These are phyloP conservation scores for Slavum lentiscoides DNA, from an alignment of 2,888 invertebrate genomes.

Conservation along the genomic window DNA sequence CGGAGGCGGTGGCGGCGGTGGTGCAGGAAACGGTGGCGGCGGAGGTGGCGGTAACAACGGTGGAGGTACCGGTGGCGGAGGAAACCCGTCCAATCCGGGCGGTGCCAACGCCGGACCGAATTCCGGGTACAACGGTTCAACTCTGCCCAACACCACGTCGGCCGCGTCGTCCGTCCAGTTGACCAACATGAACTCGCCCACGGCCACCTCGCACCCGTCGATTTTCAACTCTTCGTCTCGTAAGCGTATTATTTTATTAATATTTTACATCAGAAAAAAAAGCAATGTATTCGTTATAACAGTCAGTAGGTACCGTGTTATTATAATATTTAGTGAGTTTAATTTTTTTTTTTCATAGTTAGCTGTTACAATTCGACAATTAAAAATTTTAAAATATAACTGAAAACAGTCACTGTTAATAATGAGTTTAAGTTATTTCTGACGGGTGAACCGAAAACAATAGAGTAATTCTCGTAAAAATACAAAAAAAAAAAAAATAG, in stretches of 20 bases:
- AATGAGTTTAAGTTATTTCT: no score
- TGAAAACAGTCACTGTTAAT: no score
- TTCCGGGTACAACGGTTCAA: slow-evolving; percentile 39
- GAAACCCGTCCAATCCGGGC: not conserved
- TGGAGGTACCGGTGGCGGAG: not conserved
- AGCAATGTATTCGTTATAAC: no score
- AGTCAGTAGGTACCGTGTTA: no score
- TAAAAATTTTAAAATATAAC: no score
- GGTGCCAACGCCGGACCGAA: not conserved
- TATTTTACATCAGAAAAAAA: no score
- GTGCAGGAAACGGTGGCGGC: not conserved
- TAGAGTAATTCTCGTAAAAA: no score
- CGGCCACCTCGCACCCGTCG: slow-evolving; percentile 46
- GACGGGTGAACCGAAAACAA: no score
- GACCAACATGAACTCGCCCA: slow-evolving; percentile 53
- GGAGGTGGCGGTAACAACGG: not conserved
- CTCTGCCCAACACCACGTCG: slow-evolving; percentile 41
- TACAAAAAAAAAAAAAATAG: no score
- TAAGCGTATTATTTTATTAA: slow-evolving; percentile 36
- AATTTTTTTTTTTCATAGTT: no score
- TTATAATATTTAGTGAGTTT: no score
- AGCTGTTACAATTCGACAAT: no score
- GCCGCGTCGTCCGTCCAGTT: slow-evolving; percentile 46
- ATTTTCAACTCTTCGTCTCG: slow-evolving; percentile 54
- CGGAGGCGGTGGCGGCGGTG: not conserved